A percentile compares a stretch with the other conserved stretches of the same genome.
Conservation (phyloP, 1,140 invertebrate species). For the Drosophila lowei region DNA sequence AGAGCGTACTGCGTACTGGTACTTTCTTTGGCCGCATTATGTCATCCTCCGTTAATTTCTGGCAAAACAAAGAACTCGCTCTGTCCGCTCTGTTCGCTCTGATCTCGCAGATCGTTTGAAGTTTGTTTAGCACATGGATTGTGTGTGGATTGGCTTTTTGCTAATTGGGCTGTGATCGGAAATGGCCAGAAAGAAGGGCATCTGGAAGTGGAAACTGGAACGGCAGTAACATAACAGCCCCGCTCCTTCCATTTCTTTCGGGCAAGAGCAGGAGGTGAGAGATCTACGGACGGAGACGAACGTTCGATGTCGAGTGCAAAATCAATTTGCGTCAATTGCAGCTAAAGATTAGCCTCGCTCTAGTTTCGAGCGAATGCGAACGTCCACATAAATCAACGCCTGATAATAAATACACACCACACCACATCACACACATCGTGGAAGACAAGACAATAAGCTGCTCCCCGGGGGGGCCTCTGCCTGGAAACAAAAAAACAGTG, state of each 20-base stretch:
- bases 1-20: too few relatives aligned
- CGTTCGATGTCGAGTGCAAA: conserved; percentile 56
- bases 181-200: too few relatives aligned
- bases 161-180: conserved; percentile 5
- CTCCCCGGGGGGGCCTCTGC: conserved; percentile 23
- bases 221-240: too few relatives aligned
- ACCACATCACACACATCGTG: too few relatives aligned
- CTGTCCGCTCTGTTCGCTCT: too few relatives aligned
- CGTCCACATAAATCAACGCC: conserved; percentile 62
- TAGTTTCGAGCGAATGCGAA: conserved; percentile 50
- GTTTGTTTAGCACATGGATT: conserved; percentile 11
- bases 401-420: conserved; percentile 55
- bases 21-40: conserved; percentile 41
- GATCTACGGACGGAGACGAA: conserved; percentile 7
- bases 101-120: not conserved
- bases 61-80: too few relatives aligned
- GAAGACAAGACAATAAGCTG: conserved; percentile 28
- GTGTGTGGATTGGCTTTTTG: conserved; percentile 6
- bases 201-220: not conserved
- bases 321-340: conserved; percentile 77
- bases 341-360: conserved; percentile 75
- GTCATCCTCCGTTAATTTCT: conserved; percentile 20
- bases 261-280: conserved; percentile 44
- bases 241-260: conserved; percentile 2
- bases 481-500: conserved; percentile 47